A percentile compares a stretch with the other conserved stretches of the same genome.
These are phyloP conservation scores for Masticophis lateralis DNA, from an alignment of 2,797 vertebrate species.

Conservation along the genomic window DNA sequence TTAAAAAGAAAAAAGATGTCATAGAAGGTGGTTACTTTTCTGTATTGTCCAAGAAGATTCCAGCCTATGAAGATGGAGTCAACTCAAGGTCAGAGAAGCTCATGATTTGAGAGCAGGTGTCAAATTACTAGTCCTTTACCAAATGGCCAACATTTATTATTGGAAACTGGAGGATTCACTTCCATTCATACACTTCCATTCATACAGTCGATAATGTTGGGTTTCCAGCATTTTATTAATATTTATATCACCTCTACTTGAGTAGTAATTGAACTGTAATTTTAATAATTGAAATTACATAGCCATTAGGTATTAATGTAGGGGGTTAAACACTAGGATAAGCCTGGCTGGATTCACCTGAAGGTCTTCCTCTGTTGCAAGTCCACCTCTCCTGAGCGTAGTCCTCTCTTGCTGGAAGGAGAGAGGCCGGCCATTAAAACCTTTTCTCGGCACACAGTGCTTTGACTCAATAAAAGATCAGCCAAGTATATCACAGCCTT, in stretches of 20 bases:
- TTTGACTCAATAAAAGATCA: background rate
- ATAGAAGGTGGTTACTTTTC: background rate
- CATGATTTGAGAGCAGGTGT: background rate
- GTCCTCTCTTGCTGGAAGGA: background rate
- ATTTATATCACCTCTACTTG: background rate
- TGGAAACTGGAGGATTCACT: background rate
- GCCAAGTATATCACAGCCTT: slow-evolving; percentile 14
- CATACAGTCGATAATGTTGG: no score
- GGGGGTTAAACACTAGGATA: background rate
- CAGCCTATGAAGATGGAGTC: background rate
- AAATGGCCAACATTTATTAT: background rate
- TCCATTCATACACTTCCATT: background rate
- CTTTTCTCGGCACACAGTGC: background rate
- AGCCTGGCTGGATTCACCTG: background rate
- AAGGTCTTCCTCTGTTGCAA: background rate
- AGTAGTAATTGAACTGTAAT: background rate
- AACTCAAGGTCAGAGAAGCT: background rate
- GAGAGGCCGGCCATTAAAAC: background rate
- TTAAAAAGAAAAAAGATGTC: no score
- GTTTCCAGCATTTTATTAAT: background rate
- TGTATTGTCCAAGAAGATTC: background rate
- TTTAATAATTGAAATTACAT: background rate
- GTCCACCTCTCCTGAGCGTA: background rate
- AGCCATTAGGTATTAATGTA: background rate
- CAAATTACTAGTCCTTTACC: background rate